Evolutionary conservation across 2,888 invertebrate species (phyloP).

Genomic region (Cheilosia scutellata): DNA sequence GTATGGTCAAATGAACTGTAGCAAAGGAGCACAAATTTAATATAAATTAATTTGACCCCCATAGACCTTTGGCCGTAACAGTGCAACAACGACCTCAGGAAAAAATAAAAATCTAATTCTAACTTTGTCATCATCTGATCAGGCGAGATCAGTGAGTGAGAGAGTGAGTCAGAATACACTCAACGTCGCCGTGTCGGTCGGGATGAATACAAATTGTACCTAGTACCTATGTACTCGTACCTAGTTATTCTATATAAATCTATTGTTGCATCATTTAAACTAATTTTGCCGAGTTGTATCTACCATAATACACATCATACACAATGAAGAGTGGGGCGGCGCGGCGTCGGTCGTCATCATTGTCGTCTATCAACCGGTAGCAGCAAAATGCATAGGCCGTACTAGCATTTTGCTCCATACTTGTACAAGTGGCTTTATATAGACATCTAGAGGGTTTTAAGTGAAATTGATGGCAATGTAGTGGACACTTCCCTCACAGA

Average conservation of each 20-base stretch:
- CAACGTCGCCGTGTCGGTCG: too few relatives aligned
- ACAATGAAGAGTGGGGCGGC: neutral
- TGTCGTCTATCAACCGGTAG: neutral
- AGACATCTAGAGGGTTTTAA: constrained; percentile 30
- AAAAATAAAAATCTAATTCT: constrained; percentile 9
- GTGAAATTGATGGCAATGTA: constrained; percentile 53
- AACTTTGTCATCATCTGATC: constrained; percentile 40
- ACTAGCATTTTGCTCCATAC: neutral
- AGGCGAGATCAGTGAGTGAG: constrained; percentile 30
- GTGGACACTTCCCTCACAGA: constrained; percentile 14
- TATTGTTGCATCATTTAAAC: constrained; percentile 58
- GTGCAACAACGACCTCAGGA: constrained; percentile 29
- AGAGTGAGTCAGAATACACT: neutral
- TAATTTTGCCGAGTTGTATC: constrained; percentile 46
- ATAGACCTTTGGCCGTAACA: constrained; percentile 60
- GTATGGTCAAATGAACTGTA: constrained; percentile 60
- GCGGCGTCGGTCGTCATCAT: neutral
- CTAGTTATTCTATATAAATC: neutral
- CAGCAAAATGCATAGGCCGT: neutral
- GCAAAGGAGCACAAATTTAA: constrained; percentile 67
- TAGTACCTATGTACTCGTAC: neutral
- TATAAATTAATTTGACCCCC: constrained; percentile 74
- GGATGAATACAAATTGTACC: too few relatives aligned
- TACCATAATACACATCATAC: constrained; percentile 23
- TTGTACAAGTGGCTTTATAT: neutral